Base-by-base conservation (phyloP, 2,797 vertebrate species). In the Mico argentatus region DNA sequence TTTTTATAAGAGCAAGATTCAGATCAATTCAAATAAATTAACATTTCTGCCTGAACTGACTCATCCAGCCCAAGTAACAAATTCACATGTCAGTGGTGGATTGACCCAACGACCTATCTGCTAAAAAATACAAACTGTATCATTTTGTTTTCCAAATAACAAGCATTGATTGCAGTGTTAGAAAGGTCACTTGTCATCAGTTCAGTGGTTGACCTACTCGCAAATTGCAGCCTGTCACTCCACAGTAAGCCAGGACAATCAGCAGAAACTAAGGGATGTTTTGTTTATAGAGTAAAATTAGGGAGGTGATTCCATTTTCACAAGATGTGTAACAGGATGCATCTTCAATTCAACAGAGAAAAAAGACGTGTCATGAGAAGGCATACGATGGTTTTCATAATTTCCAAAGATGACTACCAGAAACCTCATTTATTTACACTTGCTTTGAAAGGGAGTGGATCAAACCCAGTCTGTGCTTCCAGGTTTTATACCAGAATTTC, bases 141-240 rank as follows among this genome's bases (percentile, higher is more conserved):
- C 97, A 97, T 97, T 97, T 94, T 97, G 96, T 97, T 97, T 97
- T 88, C 96, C 95, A 97, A 97, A 97, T 97, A 97, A 96, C 88
- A 92, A 92, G 95, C 97, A 97, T 61, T 95, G 97, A 98, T 84
- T 97, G 88, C 96, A 92, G 86, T 73, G 88, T 83, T 87, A 91
- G 82, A 98, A 97, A 98, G 97, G 96, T 97, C 94, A 94, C 88
- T 92, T 96, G 86, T 98, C 96, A 96, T 97, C 82, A 83, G 94
- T 55, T 96, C 90, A 55, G 90, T 80, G 1, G 14, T 24, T 97
- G 97, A 96, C 92, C 95, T 94, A 83, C 94, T 95, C 91, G 90
- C 82, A 98, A 97, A 98, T 70, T 96, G 96, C 83, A 94, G 80
- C 95, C 95, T 97, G 95, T 96, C 96, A 96, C 84, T 96, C 90